Conservation (phyloP, 2,113 vertebrate genomes). For the Macrotis lagotis region DNA sequence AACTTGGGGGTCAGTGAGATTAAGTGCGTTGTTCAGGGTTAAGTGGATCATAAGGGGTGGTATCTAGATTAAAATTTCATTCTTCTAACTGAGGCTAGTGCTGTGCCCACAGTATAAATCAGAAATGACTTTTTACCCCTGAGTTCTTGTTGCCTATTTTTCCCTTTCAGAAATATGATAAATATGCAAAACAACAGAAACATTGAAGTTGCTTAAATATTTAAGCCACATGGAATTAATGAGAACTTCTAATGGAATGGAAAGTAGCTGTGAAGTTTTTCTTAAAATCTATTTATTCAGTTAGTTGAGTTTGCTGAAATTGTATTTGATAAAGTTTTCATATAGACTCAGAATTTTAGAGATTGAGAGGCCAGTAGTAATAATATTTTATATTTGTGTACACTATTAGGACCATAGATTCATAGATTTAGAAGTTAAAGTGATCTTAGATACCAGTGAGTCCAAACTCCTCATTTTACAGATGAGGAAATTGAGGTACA, state of each 20-base stretch:
- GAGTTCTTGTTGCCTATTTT: slow-evolving; percentile 27
- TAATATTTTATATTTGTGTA: not conserved
- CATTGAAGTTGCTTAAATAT: slow-evolving; percentile 20
- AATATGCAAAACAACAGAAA: slow-evolving; percentile 5
- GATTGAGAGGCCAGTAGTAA: not conserved
- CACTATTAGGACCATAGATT: too few relatives aligned
- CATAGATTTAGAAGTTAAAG: too few relatives aligned
- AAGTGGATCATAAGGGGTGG: slow-evolving; percentile 16
- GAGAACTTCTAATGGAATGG: slow-evolving; percentile 40
- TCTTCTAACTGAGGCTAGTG: not conserved
- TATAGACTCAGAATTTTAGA: not conserved
- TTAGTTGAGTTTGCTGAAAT: slow-evolving; percentile 48
- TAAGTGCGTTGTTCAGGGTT: slow-evolving; percentile 10
- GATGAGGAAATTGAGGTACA: not conserved
- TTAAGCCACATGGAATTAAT: not conserved
- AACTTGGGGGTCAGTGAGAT: slow-evolving; percentile 16
- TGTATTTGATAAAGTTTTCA: slow-evolving; percentile 43
- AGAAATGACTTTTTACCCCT: slow-evolving; percentile 27
- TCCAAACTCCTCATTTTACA: not conserved
- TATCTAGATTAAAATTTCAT: not conserved
- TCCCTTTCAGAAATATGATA: slow-evolving; percentile 16
- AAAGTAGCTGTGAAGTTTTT: slow-evolving; percentile 26
- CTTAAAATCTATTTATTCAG: slow-evolving; percentile 41
- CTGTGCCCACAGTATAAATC: not conserved
- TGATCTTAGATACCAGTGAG: not conserved